phyloP scores from a whole-genome alignment of 2,888 invertebrate genomes.

The Melieria picta region DNA sequence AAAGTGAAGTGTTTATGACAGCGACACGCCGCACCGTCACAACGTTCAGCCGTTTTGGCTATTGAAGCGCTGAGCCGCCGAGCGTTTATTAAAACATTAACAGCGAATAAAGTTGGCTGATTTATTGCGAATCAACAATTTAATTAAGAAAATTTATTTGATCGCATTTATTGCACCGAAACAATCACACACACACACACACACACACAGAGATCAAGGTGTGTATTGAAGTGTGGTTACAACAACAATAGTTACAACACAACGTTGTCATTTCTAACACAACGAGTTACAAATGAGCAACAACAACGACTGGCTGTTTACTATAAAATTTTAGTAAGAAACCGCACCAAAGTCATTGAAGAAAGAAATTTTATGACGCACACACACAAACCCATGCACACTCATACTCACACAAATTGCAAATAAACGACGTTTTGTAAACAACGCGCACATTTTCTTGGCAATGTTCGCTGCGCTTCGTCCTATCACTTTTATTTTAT shows the following conservation, averaged over 20 bases:
- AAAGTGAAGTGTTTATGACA: conserved; percentile 25
- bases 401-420: too few relatives aligned
- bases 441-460: too few relatives aligned
- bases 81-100: conserved; percentile 30
- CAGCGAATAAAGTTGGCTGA: conserved; percentile 24
- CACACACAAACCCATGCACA: too few relatives aligned
- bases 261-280: neutral
- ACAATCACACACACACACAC: neutral
- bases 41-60: neutral
- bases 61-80: neutral
- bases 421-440: too few relatives aligned
- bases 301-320: neutral
- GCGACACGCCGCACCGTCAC: neutral
- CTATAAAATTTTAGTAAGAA: conserved; percentile 4
- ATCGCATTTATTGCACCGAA: conserved; percentile 1
- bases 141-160: conserved; percentile 27
- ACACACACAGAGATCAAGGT: neutral
- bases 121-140: conserved; percentile 29
- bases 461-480: too few relatives aligned
- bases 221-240: neutral
- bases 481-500: too few relatives aligned
- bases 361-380: neutral
- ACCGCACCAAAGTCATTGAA: neutral
- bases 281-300: neutral
- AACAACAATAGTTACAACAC: conserved; percentile 2